These are phyloP conservation scores for Sebastes melanostomus DNA, from an alignment of 2,797 vertebrate genomes.

Conservation along the genomic window DNA sequence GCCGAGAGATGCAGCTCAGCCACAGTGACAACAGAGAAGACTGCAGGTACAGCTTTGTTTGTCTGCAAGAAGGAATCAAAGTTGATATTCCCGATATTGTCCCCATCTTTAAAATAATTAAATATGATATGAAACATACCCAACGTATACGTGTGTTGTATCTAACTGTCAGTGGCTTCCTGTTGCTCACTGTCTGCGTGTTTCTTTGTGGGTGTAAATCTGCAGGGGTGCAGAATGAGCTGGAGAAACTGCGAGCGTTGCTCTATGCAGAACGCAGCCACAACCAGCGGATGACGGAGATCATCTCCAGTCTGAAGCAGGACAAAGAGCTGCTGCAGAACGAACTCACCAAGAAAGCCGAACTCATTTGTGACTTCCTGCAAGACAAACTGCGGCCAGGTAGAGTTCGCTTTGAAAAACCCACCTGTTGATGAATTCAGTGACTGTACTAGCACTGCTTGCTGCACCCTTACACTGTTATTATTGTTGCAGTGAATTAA, in stretches of 20 bases:
- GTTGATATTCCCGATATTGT: background rate
- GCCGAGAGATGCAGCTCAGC: background rate
- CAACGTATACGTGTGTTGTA: background rate
- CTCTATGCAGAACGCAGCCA: constrained; percentile 66
- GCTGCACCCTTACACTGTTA: no score
- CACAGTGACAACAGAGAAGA: constrained; percentile 18
- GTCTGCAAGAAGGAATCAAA: background rate
- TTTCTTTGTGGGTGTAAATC: background rate
- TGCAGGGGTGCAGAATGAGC: constrained; percentile 50
- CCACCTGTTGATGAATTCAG: background rate
- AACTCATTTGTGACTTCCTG: constrained; percentile 79
- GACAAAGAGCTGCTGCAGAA: constrained; percentile 78
- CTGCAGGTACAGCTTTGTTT: constrained; percentile 3
- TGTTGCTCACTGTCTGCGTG: background rate
- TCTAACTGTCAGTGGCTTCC: background rate
- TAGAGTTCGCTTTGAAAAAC: constrained; percentile 3
- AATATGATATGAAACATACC: background rate
- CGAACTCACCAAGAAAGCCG: constrained; percentile 73
- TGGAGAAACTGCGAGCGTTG: constrained; percentile 66
- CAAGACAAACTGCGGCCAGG: constrained; percentile 75
- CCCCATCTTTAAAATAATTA: accelerated
- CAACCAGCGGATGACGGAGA: constrained; percentile 64
- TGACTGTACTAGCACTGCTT: background rate
- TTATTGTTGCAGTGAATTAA: no score
- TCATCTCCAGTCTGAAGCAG: constrained; percentile 71